A percentile compares a stretch with the other conserved stretches of the same genome.
phyloP scores from a whole-genome alignment of 2,888 invertebrate genomes.

The Drosophila crucigera region DNA sequence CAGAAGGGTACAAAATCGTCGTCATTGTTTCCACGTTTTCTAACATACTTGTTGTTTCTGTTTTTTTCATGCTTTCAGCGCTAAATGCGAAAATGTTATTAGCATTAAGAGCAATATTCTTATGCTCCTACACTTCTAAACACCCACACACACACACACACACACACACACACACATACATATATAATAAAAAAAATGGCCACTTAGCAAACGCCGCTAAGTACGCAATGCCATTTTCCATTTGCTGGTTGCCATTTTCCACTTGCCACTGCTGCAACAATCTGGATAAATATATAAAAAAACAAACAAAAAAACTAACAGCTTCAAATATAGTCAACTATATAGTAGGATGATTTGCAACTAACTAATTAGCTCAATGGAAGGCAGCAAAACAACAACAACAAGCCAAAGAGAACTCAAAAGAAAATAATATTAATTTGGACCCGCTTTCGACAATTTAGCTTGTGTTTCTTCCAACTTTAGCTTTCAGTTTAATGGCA shows the following conservation, averaged over 20 bases:
- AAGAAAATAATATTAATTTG: not conserved
- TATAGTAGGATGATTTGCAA: not conserved
- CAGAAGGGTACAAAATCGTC: not conserved
- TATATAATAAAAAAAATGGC: slow-evolving; percentile 9
- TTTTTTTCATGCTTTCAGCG: slow-evolving; percentile 37
- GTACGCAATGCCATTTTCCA: slow-evolving; percentile 60
- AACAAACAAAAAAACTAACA: not conserved
- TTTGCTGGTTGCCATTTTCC: slow-evolving; percentile 44
- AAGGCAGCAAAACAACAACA: not conserved
- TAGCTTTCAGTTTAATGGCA: not conserved
- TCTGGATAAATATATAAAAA: slow-evolving; percentile 35
- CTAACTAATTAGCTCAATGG: not conserved
- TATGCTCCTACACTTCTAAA: slow-evolving; percentile 8
- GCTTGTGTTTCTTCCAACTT: not conserved
- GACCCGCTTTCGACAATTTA: not conserved
- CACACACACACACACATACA: not conserved
- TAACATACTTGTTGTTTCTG: not conserved
- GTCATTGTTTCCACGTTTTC: not conserved
- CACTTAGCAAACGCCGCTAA: slow-evolving; percentile 50
- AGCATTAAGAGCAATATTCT: slow-evolving; percentile 52
- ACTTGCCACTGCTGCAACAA: slow-evolving; percentile 29
- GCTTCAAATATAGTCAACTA: not conserved
- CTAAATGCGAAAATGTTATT: slow-evolving; percentile 65
- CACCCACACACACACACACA: not conserved
- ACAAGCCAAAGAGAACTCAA: not conserved